Evolutionary conservation across 2,888 invertebrate species (phyloP).

Genomic region (Entomobrya multifasciata): DNA sequence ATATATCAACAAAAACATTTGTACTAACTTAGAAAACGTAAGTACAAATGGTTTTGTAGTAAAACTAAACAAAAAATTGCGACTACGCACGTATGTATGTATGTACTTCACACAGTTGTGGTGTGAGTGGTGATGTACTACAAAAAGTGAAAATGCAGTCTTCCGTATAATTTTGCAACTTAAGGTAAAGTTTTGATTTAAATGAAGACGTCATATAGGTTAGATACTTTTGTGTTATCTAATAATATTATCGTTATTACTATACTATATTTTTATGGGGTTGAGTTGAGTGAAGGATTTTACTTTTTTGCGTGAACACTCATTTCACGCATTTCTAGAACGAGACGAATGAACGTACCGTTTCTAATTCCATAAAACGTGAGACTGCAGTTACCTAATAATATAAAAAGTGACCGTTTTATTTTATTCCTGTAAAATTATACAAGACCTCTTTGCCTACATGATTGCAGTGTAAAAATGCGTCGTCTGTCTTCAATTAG

Average conservation of each 20-base stretch:
- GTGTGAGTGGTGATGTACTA: constrained; percentile 11
- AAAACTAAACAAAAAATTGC: constrained; percentile 18
- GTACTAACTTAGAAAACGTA: not conserved
- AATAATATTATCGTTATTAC: constrained; percentile 1
- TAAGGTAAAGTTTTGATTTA: constrained; percentile 18
- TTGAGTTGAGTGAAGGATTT: not conserved
- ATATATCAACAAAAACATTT: too few relatives aligned
- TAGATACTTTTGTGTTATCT: not conserved
- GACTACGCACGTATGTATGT: not conserved
- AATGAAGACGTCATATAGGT: not conserved
- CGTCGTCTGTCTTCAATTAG: too few relatives aligned
- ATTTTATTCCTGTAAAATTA: too few relatives aligned
- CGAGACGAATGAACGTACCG: not conserved
- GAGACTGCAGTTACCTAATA: too few relatives aligned
- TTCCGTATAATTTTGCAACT: constrained; percentile 27
- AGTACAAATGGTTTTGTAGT: too few relatives aligned
- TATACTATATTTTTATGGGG: not conserved
- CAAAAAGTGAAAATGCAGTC: constrained; percentile 32
- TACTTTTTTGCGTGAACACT: not conserved
- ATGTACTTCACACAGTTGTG: not conserved
- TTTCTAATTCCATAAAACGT: constrained; percentile 12
- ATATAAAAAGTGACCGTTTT: too few relatives aligned
- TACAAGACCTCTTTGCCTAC: too few relatives aligned
- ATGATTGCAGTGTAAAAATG: too few relatives aligned
- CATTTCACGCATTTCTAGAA: not conserved